Conservation (phyloP, 2,113 vertebrate species). For the Glaucomys volans region DNA sequence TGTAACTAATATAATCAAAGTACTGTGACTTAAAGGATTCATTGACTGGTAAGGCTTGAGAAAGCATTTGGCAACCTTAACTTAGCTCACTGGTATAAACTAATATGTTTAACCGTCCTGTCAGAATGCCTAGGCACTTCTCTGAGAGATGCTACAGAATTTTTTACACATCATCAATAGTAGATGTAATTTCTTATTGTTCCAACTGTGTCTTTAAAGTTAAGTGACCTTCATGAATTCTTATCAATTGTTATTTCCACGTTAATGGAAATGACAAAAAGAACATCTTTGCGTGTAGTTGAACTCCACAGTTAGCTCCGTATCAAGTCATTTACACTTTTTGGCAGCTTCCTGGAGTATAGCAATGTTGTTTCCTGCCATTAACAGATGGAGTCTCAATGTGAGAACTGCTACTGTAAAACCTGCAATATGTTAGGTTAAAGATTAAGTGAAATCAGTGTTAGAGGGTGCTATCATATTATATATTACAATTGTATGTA, state of each 20-base stretch:
- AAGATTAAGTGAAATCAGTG: slow-evolving; percentile 74
- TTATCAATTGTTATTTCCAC: background rate
- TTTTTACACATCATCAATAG: background rate
- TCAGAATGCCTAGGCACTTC: slow-evolving; percentile 38
- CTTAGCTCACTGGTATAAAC: slow-evolving; percentile 51
- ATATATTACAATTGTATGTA: background rate
- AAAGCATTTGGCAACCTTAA: slow-evolving; percentile 69
- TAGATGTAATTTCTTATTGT: slow-evolving; percentile 23
- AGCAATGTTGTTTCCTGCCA: slow-evolving; percentile 56
- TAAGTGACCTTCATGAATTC: slow-evolving; percentile 4
- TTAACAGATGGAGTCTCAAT: slow-evolving; percentile 76
- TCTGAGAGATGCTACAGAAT: background rate
- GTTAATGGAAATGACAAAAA: slow-evolving; percentile 23
- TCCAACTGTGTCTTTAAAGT: background rate
- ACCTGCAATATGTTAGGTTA: slow-evolving; percentile 73
- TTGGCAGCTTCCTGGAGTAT: slow-evolving; percentile 53
- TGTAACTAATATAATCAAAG: slow-evolving; percentile 54
- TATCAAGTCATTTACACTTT: slow-evolving; percentile 78
- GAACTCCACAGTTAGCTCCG: slow-evolving; percentile 63
- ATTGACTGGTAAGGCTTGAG: slow-evolving; percentile 11
- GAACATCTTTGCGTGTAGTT: slow-evolving; percentile 27
- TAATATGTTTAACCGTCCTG: slow-evolving; percentile 62
- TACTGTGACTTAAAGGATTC: slow-evolving; percentile 51
- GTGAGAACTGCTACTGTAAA: slow-evolving; percentile 67
- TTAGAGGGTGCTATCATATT: slow-evolving; percentile 21